Conservation (phyloP, 2,797 vertebrate genomes). For the Pseudochromis fuscus region DNA sequence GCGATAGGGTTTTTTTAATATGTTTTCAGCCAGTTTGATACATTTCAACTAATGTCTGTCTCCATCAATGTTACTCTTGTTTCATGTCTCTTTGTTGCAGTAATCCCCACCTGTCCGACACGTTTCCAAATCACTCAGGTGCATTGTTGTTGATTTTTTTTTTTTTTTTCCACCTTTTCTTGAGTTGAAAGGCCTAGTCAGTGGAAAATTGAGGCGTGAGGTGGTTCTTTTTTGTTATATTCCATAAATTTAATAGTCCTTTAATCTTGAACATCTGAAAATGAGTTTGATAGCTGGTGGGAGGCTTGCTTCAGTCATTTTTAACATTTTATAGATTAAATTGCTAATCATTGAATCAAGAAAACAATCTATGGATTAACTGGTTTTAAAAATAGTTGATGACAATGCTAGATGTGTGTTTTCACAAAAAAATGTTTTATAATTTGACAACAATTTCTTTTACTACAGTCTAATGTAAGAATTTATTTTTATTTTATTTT, state of each 20-base stretch:
- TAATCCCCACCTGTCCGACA: not conserved
- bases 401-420: not conserved
- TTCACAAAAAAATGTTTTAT: too few species aligned
- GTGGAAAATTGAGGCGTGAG: too few species aligned
- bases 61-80: not conserved
- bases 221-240: not conserved
- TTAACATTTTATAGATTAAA: not conserved
- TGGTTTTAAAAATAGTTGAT: not conserved
- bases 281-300: not conserved
- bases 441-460: not conserved
- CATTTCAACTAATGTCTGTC: not conserved
- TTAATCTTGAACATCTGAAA: not conserved
- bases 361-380: not conserved
- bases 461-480: not conserved
- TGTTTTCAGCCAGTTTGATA: constrained; percentile 12
- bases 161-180: not conserved
- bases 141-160: too few species aligned
- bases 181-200: not conserved
- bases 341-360: too few species aligned
- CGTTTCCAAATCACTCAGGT: not conserved
- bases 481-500: too few species aligned
- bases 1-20: not conserved
- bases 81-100: not conserved
- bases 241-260: not conserved
- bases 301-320: not conserved